These are phyloP conservation scores for Sitodiplosis mosellana DNA, from an alignment of 1,140 invertebrate species.

Conservation along the genomic window DNA sequence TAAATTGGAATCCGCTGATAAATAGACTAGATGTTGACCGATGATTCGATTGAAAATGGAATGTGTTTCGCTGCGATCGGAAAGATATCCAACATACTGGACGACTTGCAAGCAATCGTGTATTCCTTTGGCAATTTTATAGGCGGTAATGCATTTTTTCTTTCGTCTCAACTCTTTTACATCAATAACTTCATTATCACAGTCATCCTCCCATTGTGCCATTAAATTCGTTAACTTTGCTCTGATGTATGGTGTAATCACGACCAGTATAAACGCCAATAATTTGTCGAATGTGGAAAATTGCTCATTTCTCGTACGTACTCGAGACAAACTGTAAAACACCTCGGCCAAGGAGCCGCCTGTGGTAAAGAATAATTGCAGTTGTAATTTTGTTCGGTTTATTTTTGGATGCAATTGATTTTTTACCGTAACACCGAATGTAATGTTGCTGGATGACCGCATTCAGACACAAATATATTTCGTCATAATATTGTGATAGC, in stretches of 20 bases:
- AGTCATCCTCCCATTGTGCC: not conserved
- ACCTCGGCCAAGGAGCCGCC: slow-evolving; percentile 1
- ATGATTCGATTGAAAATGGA: not conserved
- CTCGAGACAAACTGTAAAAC: slow-evolving; percentile 1
- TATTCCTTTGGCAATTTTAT: not conserved
- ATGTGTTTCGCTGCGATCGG: not conserved
- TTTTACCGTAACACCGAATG: not conserved
- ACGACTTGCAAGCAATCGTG: slow-evolving; percentile 1
- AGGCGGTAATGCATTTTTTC: not conserved
- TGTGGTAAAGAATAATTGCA: no score
- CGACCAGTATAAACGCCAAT: not conserved
- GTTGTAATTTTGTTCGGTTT: no score
- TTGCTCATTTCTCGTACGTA: not conserved
- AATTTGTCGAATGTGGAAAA: not conserved
- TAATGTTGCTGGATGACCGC: slow-evolving; percentile 2
- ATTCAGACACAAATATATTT: slow-evolving; percentile 1
- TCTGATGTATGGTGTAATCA: not conserved
- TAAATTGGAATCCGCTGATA: not conserved
- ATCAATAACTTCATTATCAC: not conserved
- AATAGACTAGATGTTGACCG: not conserved
- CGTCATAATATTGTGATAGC: slow-evolving; percentile 3
- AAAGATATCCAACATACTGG: not conserved
- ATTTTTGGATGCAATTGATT: no score
- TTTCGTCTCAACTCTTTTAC: not conserved
- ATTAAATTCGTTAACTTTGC: not conserved